Conservation (phyloP, 2,113 vertebrate species). For the Gymnogyps californianus region DNA sequence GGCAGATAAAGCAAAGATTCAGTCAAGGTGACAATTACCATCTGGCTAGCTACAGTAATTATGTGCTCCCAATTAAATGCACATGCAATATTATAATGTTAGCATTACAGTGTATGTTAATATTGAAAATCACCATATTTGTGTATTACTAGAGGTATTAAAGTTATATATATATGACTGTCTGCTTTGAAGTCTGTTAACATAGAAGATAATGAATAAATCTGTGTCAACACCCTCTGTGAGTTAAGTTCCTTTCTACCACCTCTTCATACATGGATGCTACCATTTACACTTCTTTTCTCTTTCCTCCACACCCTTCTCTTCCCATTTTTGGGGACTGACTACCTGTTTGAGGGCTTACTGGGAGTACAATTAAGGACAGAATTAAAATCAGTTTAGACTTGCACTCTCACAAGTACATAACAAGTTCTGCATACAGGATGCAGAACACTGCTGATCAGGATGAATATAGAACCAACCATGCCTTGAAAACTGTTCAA, state of each 20-base stretch:
- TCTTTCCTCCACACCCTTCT: background rate
- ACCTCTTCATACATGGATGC: background rate
- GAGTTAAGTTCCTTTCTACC: background rate
- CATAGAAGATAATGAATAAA: background rate
- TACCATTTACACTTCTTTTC: background rate
- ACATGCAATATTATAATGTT: background rate
- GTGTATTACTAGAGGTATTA: background rate
- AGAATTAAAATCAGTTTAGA: background rate
- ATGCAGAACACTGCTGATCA: background rate
- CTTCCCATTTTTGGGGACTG: background rate
- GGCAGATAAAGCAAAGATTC: conserved; percentile 25
- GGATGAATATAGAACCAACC: background rate
- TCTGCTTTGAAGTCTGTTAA: background rate
- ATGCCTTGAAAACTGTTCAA: background rate
- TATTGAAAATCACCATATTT: background rate
- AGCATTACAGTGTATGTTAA: background rate
- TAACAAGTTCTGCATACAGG: background rate
- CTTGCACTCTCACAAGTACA: background rate
- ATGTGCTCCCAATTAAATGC: background rate
- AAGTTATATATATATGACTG: background rate
- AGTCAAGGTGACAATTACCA: conserved; percentile 65
- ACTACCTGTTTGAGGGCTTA: background rate
- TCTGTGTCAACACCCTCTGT: background rate
- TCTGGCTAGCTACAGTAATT: background rate
- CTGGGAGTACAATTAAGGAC: background rate